Conservation (phyloP, 2,888 invertebrate genomes). For the Latrodectus elegans region DNA sequence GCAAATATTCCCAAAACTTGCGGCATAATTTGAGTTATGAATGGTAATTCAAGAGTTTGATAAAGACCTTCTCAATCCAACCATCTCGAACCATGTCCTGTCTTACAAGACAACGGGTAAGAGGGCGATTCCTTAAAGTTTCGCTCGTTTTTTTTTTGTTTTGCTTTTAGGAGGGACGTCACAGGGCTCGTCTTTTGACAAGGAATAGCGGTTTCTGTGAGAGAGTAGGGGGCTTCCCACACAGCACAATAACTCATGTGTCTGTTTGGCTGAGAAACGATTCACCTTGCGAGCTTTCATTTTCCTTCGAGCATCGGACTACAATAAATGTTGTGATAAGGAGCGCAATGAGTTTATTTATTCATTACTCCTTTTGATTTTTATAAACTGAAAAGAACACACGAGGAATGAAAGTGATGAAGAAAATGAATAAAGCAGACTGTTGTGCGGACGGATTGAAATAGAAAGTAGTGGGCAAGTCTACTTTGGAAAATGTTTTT, state of each 20-base stretch:
- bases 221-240: constrained; percentile 46
- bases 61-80: background rate
- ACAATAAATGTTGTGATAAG: background rate
- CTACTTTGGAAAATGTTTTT: no score
- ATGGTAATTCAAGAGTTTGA: background rate
- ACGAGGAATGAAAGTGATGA: no score
- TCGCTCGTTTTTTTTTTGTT: constrained; percentile 19
- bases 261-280: constrained; percentile 50
- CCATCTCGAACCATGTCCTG: constrained; percentile 35
- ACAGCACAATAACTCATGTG: constrained; percentile 50
- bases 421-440: no score
- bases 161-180: constrained; percentile 47
- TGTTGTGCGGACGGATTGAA: no score
- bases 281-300: constrained; percentile 31
- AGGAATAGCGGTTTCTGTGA: constrained; percentile 34
- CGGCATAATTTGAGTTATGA: constrained; percentile 29
- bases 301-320: background rate
- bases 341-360: background rate
- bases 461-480: no score
- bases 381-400: background rate
- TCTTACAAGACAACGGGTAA: constrained; percentile 36
- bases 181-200: constrained; percentile 52
- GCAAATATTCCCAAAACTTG: constrained; percentile 57
- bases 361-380: background rate
- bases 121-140: constrained; percentile 62